A percentile compares a stretch with the other conserved stretches of the same genome.
Conservation (phyloP, 2,888 invertebrate species). For the Molanna angustata region DNA sequence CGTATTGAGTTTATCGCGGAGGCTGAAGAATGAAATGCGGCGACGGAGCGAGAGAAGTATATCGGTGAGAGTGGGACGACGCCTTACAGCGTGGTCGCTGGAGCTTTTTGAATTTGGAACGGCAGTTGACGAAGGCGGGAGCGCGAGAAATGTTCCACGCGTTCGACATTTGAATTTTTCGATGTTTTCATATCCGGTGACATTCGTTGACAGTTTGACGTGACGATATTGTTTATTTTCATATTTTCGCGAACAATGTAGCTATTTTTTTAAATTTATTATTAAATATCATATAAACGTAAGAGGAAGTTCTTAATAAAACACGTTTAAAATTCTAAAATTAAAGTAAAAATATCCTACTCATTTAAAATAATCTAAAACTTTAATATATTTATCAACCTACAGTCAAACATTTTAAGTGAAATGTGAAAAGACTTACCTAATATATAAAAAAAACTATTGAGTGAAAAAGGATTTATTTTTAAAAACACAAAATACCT, state of each 20-base stretch:
- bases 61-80: slow-evolving; percentile 12
- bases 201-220: slow-evolving; percentile 16
- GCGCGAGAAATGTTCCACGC: slow-evolving; percentile 26
- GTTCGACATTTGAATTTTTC: slow-evolving; percentile 17
- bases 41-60: slow-evolving; percentile 8
- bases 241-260: background rate
- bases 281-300: background rate
- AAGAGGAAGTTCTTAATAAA: no score
- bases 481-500: no score
- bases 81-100: slow-evolving; percentile 17
- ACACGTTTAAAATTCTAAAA: no score
- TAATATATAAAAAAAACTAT: no score
- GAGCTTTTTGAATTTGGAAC: slow-evolving; percentile 25
- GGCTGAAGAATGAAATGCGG: slow-evolving; percentile 11
- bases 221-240: background rate
- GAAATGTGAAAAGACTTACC: no score
- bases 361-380: no score
- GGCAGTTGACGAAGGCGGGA: slow-evolving; percentile 24
- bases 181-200: slow-evolving; percentile 21
- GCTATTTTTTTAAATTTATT: background rate
- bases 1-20: background rate
- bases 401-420: no score
- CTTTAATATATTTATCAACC: no score
- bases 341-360: no score
- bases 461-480: no score